These are phyloP conservation scores for Beris morrisii DNA, from an alignment of 2,888 invertebrate species.

Conservation along the genomic window DNA sequence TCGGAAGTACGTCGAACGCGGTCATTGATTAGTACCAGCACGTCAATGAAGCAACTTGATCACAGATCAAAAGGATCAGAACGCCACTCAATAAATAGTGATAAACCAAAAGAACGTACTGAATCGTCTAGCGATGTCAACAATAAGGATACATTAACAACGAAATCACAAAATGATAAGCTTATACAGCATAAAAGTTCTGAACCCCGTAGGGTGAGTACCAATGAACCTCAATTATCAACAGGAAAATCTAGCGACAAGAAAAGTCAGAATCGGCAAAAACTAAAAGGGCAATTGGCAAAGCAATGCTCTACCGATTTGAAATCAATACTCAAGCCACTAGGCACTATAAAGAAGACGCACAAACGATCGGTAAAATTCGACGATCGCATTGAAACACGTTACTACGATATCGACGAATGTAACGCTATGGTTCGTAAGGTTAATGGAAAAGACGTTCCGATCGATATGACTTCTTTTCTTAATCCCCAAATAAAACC, in stretches of 20 bases:
- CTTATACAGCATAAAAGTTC: not conserved
- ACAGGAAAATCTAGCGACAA: not conserved
- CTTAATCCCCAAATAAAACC: not conserved
- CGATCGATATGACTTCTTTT: constrained; percentile 13
- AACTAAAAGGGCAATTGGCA: not conserved
- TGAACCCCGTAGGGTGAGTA: not conserved
- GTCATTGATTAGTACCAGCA: no score
- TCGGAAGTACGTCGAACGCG: no score
- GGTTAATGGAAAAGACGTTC: constrained; percentile 43
- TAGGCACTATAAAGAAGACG: constrained; percentile 13
- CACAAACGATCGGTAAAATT: constrained; percentile 48
- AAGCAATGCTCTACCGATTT: not conserved
- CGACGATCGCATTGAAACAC: constrained; percentile 41
- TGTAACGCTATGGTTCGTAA: constrained; percentile 41
- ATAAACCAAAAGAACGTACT: not conserved
- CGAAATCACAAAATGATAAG: not conserved
- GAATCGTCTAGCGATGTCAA: not conserved
- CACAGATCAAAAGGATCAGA: no score
- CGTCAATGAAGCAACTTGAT: no score
- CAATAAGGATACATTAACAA: not conserved
- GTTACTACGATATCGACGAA: constrained; percentile 43
- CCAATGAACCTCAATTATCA: not conserved
- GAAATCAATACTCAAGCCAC: constrained; percentile 23
- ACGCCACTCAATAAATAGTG: no score
- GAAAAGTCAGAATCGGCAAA: constrained; percentile 1